Evolutionary conservation across 2,797 vertebrate genomes (phyloP), one percentile per base, ranked within the genome.

Genomic region (Manis crassicaudata): DNA sequence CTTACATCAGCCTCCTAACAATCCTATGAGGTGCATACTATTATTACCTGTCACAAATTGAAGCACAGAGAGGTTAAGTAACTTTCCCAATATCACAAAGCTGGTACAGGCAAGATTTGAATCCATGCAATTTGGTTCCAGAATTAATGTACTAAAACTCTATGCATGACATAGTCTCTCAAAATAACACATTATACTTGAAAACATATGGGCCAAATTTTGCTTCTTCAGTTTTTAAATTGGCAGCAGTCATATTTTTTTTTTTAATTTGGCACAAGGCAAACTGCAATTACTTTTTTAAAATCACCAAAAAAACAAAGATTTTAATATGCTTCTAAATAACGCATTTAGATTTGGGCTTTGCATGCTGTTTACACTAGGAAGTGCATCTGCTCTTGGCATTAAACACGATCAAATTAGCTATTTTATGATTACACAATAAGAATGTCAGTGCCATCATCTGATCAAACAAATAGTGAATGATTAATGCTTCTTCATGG

Each of bases 391-490:
- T 97, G 92, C 77, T 93, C 90, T 58, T 89, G 87, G 86, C 84
- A 97, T 18, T 58, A 73, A 96, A 77, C 63, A 92, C 0, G 21
- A 90, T 72, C 90, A 88, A 92, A 96, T 85, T 76, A 96, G 83
- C 86, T 95, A 65, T 88, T 96, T 96, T 84, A 86, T 70, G 72
- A 88, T 86, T 72, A 88, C 27, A 96, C 86, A 96, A 29, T 95
- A 91, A 85, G 72, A 90, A 95, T 32, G 73, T 54, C 87, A 81
- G 40, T 54, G 37, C 32, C 60, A 94, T 81, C 67, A 58, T 79
- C 70, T 46, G 92, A 97, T 96, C 92, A 95, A 96, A 88, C 95
- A 91, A 94, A 76, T 8, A 79, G 89, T 86, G 40, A 93, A 72
- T 95, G 85, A 76, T 0, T 2, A 92, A 88, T 92, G 81, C 20